A percentile compares a stretch with the other conserved stretches of the same genome.
These are phyloP conservation scores for Clupea harengus DNA, from an alignment of 2,113 vertebrate species.

Conservation along the genomic window DNA sequence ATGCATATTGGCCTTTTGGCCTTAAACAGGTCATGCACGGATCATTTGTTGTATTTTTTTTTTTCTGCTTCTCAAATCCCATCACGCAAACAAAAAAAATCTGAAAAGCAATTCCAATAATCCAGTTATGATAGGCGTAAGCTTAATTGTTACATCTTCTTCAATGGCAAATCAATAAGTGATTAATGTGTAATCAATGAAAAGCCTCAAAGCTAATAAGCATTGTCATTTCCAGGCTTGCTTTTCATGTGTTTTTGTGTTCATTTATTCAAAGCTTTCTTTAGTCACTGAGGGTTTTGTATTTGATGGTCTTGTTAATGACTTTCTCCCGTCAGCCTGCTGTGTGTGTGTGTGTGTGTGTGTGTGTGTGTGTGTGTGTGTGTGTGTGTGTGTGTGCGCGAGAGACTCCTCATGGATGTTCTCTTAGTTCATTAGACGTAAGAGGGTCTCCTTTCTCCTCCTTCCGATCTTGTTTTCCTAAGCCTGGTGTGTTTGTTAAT, in stretches of 20 bases:
- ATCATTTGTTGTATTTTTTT: neutral
- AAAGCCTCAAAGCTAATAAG: neutral
- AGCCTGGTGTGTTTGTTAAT: slow-evolving; percentile 42
- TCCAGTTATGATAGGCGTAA: neutral
- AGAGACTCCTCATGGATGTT: neutral
- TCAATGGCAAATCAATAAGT: slow-evolving; percentile 33
- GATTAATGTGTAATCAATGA: slow-evolving; percentile 54
- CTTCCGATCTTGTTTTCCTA: neutral
- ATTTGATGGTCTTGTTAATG: neutral
- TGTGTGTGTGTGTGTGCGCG: neutral
- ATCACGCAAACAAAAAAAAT: neutral
- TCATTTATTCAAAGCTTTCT: neutral
- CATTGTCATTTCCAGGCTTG: neutral
- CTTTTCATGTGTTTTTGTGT: neutral
- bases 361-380: neutral
- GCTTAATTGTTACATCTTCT: neutral
- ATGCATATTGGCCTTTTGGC: neutral
- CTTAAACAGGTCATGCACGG: neutral
- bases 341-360: neutral
- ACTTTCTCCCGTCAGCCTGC: neutral
- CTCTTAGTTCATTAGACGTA: neutral
- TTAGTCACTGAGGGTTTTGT: too few species aligned
- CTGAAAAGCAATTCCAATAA: neutral
- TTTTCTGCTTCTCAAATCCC: neutral
- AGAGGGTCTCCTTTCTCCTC: neutral